These are phyloP conservation scores for Chaetura pelagica DNA, from an alignment of 2,113 vertebrate species.

Conservation along the genomic window DNA sequence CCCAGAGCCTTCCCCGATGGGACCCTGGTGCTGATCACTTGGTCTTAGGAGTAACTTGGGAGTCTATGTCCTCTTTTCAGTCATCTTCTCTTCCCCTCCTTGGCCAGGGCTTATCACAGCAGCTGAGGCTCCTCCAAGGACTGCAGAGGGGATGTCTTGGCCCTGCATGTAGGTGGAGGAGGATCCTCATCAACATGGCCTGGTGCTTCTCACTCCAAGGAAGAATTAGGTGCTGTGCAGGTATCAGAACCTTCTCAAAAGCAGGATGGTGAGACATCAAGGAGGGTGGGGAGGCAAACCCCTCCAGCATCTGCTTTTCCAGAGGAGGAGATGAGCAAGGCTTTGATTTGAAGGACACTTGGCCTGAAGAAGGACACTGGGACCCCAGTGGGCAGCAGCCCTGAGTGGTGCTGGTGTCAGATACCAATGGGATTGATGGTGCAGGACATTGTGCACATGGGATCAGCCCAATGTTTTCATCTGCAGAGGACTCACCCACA, in stretches of 20 bases:
- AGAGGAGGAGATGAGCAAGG: background rate
- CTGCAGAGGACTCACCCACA: background rate
- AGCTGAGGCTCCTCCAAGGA: background rate
- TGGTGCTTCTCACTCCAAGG: background rate
- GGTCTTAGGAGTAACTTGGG: background rate
- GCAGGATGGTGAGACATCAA: background rate
- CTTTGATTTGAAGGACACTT: background rate
- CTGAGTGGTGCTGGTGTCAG: background rate
- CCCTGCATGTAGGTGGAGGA: rapidly evolving
- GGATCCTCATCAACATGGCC: background rate
- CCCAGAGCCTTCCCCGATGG: background rate
- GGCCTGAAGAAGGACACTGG: rapidly evolving
- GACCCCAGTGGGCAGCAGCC: background rate
- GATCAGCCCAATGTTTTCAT: background rate
- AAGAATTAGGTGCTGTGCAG: background rate
- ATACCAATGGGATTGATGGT: rapidly evolving
- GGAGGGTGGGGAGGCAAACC: background rate
- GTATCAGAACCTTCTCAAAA: background rate
- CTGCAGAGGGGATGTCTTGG: background rate
- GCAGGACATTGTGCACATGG: rapidly evolving
- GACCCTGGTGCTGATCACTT: background rate
- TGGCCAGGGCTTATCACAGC: background rate
- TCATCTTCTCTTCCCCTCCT: background rate
- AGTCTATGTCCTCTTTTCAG: background rate
- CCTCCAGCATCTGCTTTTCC: background rate